These are phyloP conservation scores for Leucopsar rothschildi DNA, from an alignment of 2,113 vertebrate genomes.

Conservation along the genomic window DNA sequence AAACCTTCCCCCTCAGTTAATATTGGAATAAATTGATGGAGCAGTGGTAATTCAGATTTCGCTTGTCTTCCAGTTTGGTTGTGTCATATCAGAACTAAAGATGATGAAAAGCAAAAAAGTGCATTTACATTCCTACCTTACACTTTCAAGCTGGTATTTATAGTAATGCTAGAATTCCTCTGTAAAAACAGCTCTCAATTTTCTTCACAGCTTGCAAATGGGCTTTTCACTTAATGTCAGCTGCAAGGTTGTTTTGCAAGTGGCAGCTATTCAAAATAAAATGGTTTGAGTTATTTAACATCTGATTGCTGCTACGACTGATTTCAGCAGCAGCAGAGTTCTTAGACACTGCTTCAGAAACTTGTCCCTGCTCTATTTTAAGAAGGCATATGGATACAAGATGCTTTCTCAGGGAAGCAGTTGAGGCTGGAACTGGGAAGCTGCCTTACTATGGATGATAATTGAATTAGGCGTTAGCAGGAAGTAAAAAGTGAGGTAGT, in stretches of 20 bases:
- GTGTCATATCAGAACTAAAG: neutral
- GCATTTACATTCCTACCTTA: neutral
- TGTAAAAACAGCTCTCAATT: neutral
- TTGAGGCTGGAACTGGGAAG: neutral
- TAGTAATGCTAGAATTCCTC: neutral
- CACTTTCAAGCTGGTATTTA: neutral
- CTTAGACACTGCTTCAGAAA: neutral
- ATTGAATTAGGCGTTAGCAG: too few species aligned
- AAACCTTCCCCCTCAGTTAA: neutral
- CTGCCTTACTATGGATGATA: neutral
- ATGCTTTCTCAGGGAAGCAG: neutral
- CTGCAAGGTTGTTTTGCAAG: neutral
- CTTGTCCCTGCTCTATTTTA: neutral
- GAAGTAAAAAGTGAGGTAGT: fast-evolving
- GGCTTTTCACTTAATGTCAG: neutral
- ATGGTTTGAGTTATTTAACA: neutral
- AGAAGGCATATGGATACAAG: neutral
- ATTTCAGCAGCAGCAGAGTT: neutral
- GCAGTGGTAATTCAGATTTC: neutral
- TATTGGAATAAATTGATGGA: neutral
- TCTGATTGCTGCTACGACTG: neutral
- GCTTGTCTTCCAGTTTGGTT: neutral
- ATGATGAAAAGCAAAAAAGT: neutral
- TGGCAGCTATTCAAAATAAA: neutral
- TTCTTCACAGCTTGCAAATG: neutral